These are phyloP conservation scores for Hemiscyllium ocellatum DNA, from an alignment of 2,113 vertebrate genomes.

Conservation along the genomic window DNA sequence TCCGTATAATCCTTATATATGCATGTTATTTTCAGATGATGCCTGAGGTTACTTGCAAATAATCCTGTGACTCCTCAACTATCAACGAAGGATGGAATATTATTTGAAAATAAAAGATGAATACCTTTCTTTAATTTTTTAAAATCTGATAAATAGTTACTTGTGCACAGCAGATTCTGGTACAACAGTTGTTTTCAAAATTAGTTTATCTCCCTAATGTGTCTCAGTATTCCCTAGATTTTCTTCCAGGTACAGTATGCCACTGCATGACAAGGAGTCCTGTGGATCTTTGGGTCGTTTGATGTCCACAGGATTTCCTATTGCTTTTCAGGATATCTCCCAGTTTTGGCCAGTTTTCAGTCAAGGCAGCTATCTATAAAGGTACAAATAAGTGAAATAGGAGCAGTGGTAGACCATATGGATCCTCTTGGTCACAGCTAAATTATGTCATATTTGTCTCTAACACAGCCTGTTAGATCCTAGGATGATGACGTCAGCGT, in stretches of 20 bases:
- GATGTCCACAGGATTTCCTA: not conserved
- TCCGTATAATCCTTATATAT: slow-evolving; percentile 39
- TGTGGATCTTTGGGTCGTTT: not conserved
- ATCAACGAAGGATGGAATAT: not conserved
- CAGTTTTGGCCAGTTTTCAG: not conserved
- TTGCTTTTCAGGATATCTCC: not conserved
- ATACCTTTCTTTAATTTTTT: not conserved
- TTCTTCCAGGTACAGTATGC: not conserved
- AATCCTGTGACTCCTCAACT: not conserved
- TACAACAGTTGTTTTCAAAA: not conserved
- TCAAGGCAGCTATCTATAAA: not conserved
- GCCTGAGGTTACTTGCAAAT: slow-evolving; percentile 44
- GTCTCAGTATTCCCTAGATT: not conserved
- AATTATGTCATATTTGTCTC: too few relatives aligned
- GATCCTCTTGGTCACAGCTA: too few relatives aligned
- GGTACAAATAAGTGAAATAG: too few relatives aligned
- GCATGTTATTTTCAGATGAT: slow-evolving; percentile 53
- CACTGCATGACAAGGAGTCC: not conserved
- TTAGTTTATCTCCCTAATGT: not conserved
- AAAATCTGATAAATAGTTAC: not conserved
- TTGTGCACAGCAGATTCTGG: not conserved
- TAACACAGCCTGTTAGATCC: too few relatives aligned
- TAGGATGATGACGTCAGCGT: too few relatives aligned
- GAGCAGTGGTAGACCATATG: too few relatives aligned
- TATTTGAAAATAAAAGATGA: not conserved